A percentile compares a stretch with the other conserved stretches of the same genome.
These are phyloP conservation scores for Hemithea aestivaria DNA, from an alignment of 2,888 invertebrate species.

Conservation along the genomic window DNA sequence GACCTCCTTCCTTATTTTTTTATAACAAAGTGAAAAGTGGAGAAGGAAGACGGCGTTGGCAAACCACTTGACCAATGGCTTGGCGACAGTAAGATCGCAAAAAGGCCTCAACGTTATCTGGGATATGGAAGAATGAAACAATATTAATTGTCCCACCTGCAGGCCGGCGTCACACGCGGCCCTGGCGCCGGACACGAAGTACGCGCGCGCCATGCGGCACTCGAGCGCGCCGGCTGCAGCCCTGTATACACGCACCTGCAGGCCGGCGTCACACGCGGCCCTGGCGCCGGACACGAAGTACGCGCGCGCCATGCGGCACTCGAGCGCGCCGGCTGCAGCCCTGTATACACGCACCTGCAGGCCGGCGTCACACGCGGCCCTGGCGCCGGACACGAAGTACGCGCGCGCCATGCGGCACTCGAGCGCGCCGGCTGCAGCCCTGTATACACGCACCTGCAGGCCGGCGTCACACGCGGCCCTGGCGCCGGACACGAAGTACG, in stretches of 20 bases:
- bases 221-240: conserved; percentile 86
- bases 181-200: conserved; percentile 88
- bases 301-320: conserved; percentile 90
- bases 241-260: conserved; percentile 73
- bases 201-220: conserved; percentile 89
- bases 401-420: conserved; percentile 91
- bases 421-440: conserved; percentile 82
- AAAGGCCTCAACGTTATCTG: no score
- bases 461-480: no score
- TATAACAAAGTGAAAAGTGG: no score
- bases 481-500: conserved; percentile 90
- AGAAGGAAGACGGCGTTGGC: no score
- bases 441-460: not conserved
- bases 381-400: conserved; percentile 90
- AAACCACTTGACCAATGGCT: no score
- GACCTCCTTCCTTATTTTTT: no score
- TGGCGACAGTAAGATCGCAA: no score
- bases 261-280: conserved; percentile 89
- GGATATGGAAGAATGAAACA: no score
- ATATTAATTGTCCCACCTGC: no score
- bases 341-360: conserved; percentile 36
- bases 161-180: conserved; percentile 91
- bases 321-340: conserved; percentile 85
- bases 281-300: conserved; percentile 89
- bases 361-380: no score